Evolutionary conservation across 2,888 invertebrate genomes (phyloP).

Genomic region (Mesochorus sp.): DNA sequence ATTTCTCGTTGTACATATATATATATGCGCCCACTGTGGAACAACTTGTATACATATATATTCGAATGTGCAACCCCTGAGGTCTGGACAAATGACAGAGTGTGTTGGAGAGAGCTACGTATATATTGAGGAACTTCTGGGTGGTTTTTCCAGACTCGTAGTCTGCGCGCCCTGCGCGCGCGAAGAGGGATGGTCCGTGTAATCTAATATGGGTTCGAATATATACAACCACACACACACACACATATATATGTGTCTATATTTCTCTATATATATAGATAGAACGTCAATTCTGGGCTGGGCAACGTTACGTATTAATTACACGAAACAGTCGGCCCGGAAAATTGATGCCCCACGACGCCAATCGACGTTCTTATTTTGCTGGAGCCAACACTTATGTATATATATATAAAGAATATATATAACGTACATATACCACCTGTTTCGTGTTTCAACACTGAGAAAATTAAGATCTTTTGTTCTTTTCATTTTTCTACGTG

Average conservation of each 20-base stretch:
- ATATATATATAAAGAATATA: not conserved
- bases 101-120: no score
- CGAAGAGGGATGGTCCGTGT: slow-evolving; percentile 52
- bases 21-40: not conserved
- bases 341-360: slow-evolving; percentile 70
- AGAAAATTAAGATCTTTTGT: slow-evolving; percentile 37
- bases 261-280: not conserved
- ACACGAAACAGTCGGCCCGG: slow-evolving; percentile 69
- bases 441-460: slow-evolving; percentile 21
- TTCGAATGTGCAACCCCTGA: slow-evolving; percentile 25
- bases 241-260: not conserved
- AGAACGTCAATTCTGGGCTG: slow-evolving; percentile 15
- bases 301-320: slow-evolving; percentile 72
- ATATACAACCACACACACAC: not conserved
- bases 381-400: slow-evolving; percentile 11
- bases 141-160: slow-evolving; percentile 37
- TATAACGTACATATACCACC: not conserved
- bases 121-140: slow-evolving; percentile 24
- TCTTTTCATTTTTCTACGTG: not conserved
- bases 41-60: slow-evolving; percentile 11
- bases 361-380: slow-evolving; percentile 38
- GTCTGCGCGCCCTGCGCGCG: slow-evolving; percentile 31
- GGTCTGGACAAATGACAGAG: slow-evolving; percentile 60
- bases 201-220: not conserved
- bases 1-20: not conserved